Percentiles rank a stretch among this genome's conserved stretches.
Conservation (phyloP, 2,113 vertebrate genomes). For the Silurus asotus region DNA sequence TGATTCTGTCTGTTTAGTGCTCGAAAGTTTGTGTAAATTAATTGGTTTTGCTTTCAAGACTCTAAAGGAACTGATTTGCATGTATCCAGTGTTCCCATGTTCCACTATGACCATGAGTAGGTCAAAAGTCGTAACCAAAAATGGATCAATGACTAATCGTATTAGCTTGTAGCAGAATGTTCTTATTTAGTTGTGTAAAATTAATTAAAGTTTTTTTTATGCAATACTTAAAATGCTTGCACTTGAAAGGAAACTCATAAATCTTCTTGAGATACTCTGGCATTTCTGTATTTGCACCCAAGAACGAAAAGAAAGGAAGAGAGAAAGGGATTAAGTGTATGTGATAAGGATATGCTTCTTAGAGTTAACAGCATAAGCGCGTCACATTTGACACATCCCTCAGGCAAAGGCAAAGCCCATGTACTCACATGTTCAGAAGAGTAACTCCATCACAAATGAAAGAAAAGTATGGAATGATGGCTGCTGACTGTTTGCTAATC, state of each 20-base stretch:
- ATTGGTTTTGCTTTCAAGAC: background rate
- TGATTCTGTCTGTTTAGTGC: background rate
- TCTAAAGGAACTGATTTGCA: background rate
- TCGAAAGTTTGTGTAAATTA: background rate
- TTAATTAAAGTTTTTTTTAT: background rate
- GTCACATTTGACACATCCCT: constrained; percentile 20
- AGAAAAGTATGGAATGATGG: constrained; percentile 12
- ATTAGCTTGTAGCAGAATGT: background rate
- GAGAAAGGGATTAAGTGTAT: background rate
- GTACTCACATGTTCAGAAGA: constrained; percentile 34
- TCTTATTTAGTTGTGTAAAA: background rate
- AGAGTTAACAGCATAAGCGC: constrained; percentile 23
- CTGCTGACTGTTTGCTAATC: background rate
- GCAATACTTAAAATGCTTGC: background rate
- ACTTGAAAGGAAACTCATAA: constrained; percentile 6
- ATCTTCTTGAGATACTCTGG: background rate
- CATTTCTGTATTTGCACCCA: background rate
- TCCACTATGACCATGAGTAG: background rate
- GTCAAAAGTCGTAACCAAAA: background rate
- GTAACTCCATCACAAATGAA: constrained; percentile 8
- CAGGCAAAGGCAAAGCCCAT: constrained; percentile 40
- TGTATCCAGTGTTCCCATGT: background rate
- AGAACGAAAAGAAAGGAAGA: background rate
- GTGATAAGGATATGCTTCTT: background rate
- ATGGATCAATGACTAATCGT: background rate